Conservation (phyloP, 2,113 vertebrate species). For the Limnothrissa miodon region DNA sequence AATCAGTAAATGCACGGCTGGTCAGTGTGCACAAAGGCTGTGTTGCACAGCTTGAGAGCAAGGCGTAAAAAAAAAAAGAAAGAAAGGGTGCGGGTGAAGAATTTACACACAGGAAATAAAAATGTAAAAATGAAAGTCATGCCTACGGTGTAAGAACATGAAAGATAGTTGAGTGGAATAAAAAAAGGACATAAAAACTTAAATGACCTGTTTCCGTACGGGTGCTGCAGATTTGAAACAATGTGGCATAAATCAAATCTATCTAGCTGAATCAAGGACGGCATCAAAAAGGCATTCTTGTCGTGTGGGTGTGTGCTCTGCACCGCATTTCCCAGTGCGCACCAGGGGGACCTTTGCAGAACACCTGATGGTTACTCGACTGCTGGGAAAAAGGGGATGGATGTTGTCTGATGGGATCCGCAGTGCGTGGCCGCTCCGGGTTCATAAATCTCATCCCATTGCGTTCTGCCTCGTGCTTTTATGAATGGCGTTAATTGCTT, state of each 20-base stretch:
- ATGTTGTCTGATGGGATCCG: slow-evolving; percentile 10
- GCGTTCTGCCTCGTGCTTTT: slow-evolving; percentile 8
- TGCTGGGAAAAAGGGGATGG: slow-evolving; percentile 30
- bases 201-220: not conserved
- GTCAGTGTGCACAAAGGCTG: not conserved
- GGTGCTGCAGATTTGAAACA: slow-evolving; percentile 6
- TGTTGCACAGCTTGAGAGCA: slow-evolving; percentile 20
- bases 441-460: not conserved
- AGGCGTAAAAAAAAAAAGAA: not conserved
- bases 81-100: not conserved
- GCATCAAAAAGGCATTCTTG: slow-evolving; percentile 35
- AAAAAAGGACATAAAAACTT: slow-evolving; percentile 15
- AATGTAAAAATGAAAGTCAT: slow-evolving; percentile 19
- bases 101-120: slow-evolving; percentile 12
- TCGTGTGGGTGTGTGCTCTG: slow-evolving; percentile 28
- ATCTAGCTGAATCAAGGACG: slow-evolving; percentile 15
- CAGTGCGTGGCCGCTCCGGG: not conserved
- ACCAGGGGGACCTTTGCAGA: slow-evolving; percentile 21
- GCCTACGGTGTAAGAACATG: slow-evolving; percentile 7
- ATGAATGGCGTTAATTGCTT: slow-evolving; percentile 25
- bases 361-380: slow-evolving; percentile 38
- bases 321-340: slow-evolving; percentile 36
- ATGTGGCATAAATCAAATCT: slow-evolving; percentile 35
- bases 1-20: slow-evolving; percentile 11
- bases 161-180: slow-evolving; percentile 4